Evolutionary conservation across 2,797 vertebrate species (phyloP).

Genomic region (Rhabdomys pumilio): DNA sequence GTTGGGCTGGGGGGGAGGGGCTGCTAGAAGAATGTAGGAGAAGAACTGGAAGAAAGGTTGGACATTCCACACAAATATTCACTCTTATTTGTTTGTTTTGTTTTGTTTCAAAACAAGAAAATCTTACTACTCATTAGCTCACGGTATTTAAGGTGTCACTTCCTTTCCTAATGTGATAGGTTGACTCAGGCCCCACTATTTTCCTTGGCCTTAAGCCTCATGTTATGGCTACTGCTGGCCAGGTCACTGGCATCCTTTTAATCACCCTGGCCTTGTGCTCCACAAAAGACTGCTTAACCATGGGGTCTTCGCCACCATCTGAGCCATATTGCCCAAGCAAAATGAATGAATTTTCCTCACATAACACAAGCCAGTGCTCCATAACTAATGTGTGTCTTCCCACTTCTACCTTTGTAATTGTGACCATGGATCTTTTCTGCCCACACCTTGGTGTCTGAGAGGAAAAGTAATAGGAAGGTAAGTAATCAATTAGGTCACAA

Average conservation of each 20-base stretch:
- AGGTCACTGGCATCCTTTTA: neutral
- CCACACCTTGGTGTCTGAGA: conserved; percentile 22
- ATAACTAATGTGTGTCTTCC: neutral
- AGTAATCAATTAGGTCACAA: conserved; percentile 68
- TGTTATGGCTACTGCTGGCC: neutral
- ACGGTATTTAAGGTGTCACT: neutral
- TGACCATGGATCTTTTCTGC: neutral
- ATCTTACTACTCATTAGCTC: neutral
- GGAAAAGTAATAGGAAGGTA: conserved; percentile 24
- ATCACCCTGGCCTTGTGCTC: neutral
- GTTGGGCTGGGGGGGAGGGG: too few relatives aligned
- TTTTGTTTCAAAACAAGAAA: neutral
- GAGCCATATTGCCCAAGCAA: neutral
- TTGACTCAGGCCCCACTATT: neutral
- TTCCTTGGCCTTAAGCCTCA: neutral
- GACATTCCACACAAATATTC: neutral
- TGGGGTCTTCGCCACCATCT: neutral
- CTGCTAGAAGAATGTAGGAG: neutral
- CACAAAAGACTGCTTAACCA: neutral
- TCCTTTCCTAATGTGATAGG: neutral
- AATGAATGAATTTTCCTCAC: neutral
- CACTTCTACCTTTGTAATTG: neutral
- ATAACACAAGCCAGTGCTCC: neutral
- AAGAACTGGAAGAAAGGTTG: neutral
- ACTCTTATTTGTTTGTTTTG: neutral